A percentile compares a stretch with the other conserved stretches of the same genome.
Evolutionary conservation across 1,140 invertebrate species (phyloP).

Genomic region (Drosophila biarmipes): DNA sequence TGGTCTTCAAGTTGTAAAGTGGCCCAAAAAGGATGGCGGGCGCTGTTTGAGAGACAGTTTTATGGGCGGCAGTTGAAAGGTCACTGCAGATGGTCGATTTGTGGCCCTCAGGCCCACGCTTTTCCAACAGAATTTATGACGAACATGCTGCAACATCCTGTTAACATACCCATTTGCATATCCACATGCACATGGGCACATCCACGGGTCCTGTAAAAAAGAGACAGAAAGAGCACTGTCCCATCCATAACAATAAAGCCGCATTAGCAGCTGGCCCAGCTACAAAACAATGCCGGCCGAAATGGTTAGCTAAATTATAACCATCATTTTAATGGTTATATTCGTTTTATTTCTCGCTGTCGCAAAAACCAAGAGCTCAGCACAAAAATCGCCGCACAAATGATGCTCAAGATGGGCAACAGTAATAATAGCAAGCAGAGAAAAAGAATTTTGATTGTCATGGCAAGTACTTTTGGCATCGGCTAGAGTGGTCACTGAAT

Average conservation of each 20-base stretch:
- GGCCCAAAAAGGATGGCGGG: conserved; percentile 28
- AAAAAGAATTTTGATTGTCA: conserved; percentile 33
- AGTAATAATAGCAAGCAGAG: conserved; percentile 7
- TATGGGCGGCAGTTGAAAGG: conserved; percentile 77
- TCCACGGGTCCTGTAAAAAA: conserved; percentile 17
- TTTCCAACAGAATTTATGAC: conserved; percentile 58
- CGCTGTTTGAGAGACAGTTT: conserved; percentile 52
- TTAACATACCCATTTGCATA: conserved; percentile 75
- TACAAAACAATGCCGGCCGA: conserved; percentile 51
- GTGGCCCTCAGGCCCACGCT: conserved; percentile 38
- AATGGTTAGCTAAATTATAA: conserved; percentile 78
- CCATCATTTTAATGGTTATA: conserved; percentile 70
- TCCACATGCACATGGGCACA: conserved; percentile 53
- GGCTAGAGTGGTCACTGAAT: not conserved
- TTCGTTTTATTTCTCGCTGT: conserved; percentile 37
- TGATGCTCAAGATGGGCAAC: conserved; percentile 60
- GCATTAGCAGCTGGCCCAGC: conserved; percentile 69
- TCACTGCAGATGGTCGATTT: conserved; percentile 79
- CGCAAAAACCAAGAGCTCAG: conserved; percentile 66
- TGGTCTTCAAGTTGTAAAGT: conserved; percentile 68
- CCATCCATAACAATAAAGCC: conserved; percentile 75
- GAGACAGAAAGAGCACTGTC: conserved; percentile 25
- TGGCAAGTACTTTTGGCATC: not conserved
- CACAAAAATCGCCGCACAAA: conserved; percentile 68
- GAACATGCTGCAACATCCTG: conserved; percentile 75